phyloP scores from a whole-genome alignment of 2,113 vertebrate species.

The Stegastes partitus region DNA sequence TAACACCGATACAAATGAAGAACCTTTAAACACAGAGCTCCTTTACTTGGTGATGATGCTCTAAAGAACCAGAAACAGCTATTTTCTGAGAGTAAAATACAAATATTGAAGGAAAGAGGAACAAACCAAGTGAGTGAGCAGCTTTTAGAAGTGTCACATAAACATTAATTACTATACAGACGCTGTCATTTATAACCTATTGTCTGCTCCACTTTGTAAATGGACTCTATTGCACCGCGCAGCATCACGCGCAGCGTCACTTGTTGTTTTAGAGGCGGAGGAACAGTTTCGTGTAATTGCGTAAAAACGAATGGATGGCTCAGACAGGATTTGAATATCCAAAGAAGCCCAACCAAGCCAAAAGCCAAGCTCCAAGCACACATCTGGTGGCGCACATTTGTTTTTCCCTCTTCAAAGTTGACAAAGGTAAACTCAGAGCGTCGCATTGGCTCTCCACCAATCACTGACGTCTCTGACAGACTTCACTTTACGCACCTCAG shows the following conservation, averaged over 20 bases:
- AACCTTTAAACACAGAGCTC: neutral
- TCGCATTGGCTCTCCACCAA: constrained; percentile 58
- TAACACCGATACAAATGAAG: no score
- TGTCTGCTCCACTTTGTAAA: constrained; percentile 1
- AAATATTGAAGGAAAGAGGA: neutral
- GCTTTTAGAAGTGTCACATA: neutral
- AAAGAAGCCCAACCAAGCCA: constrained; percentile 81
- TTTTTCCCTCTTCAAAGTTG: constrained; percentile 51
- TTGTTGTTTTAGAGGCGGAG: constrained; percentile 13
- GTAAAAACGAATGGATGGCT: constrained; percentile 37
- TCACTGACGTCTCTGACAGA: constrained; percentile 31
- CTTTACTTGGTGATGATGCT: no score
- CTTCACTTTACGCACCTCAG: neutral
- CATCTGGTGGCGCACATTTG: constrained; percentile 81
- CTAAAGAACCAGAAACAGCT: no score
- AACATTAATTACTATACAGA: neutral
- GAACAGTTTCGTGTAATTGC: constrained; percentile 6
- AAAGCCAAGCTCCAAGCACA: constrained; percentile 82
- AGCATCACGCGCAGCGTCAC: constrained; percentile 45
- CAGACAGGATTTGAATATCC: constrained; percentile 75
- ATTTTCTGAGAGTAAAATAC: neutral
- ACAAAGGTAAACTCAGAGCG: constrained; percentile 68
- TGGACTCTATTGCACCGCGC: neutral
- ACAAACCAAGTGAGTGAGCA: neutral
- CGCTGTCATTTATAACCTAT: neutral